Evolutionary conservation across 2,113 vertebrate species (phyloP), one percentile per base, ranked within the genome.

Genomic region (Rallus limicola): DNA sequence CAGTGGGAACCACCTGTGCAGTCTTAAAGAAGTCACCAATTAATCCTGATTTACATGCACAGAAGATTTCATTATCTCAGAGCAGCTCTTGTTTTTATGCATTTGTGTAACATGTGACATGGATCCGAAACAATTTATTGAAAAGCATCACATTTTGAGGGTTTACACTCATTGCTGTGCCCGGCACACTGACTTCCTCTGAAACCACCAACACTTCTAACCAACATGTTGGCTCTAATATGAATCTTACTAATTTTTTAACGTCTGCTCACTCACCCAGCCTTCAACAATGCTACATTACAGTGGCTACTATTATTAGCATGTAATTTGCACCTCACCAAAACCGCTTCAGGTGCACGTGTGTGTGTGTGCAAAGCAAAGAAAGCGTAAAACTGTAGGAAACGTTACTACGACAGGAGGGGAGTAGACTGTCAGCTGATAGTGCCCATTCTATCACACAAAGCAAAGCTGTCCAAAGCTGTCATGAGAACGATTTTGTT

Each of bases 391-490:
- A 59, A 58, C 56, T 4, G 15, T 3, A 76, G 68, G 34, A 60
- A 50, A 62, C 4, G 50, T 55, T 74, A 59, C 74, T 58, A 16
- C 13, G 69, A 50, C 28, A 42, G 79, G 40, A 88, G 63, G 74
- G 82, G 76, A 81, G 65, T 4, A 60, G 79, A 76, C 40, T 76
- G 72, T 46, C 79, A 85, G 9, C 75, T 12, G 48, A 93, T 48
- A 88, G 69, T 58, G 68, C 75, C 94, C 79, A 71, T 77, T 91
- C 91, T 46, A 77, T 91, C 79, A 88, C 79, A 88, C 79, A 93
- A 76, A 91, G 91, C 91, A 95, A 93, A 88, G 80, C 84, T 91
- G 80, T 38, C 84, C 91, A 95, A 91, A 88, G 80, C 84, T 91
- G 80, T 42, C 84, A 64, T 44, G 65, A 95, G 70, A 88, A 71